Evolutionary conservation across 2,797 vertebrate genomes (phyloP), one percentile per base, ranked within the genome.

Genomic region (Pantherophis alleghaniensis): DNA sequence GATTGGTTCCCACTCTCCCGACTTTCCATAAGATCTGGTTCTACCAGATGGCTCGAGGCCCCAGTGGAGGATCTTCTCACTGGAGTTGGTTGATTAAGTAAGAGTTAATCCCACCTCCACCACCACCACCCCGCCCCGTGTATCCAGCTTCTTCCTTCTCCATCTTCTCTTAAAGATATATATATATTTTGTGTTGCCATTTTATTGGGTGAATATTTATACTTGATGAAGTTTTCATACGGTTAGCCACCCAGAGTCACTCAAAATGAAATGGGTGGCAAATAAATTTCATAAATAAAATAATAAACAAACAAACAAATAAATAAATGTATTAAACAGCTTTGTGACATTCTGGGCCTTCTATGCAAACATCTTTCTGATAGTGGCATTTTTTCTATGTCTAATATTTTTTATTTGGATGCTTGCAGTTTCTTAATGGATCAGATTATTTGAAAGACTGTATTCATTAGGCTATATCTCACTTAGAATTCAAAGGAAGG

Each of bases 401-500:
- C 18, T 93, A 20, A 0, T 87, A 24, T 94, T 96, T 90, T 10
- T 86, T 61, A 83, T 89, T 96, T 5, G 0, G 66, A 32, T 94
- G 56, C 53, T 91, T 96, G 91, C 91, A 90, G 91, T 93, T 97
- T 96, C 79, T 63, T 87, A 89, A 12, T 66, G 53, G 55, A 14
- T 92, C 95, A 92, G 87, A 69, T 86, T 86, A 92, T 92, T 92
- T 94, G 93, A 59, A 91, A 89, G 28, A 20, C 91, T 74, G 11
- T 91, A 94, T 96, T 95, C 90, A 91, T 96, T 93, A 92, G 74
- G 20, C 94, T 28, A 96, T 96, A 95, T 93, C 95, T 96, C n/a
- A 0, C 24, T 55, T 90, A 95, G 56, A 94, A 94, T 95, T 95
- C 93, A 74, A 91, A 28, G 7, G 91, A 95, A 94, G 24, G 90